These are phyloP conservation scores for Limnothrissa miodon DNA, from an alignment of 2,113 vertebrate genomes.

Conservation along the genomic window DNA sequence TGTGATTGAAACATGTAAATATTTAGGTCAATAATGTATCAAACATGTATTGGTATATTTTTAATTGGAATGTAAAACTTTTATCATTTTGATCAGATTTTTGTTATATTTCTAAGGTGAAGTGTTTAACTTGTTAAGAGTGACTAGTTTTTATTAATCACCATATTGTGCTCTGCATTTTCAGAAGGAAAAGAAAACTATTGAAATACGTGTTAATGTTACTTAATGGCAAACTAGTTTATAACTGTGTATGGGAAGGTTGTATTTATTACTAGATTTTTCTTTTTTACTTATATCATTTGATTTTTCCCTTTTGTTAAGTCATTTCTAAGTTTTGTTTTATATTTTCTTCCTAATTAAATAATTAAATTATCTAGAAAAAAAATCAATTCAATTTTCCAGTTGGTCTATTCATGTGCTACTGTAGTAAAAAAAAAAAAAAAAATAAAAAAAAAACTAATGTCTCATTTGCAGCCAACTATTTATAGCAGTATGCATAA, in stretches of 20 bases:
- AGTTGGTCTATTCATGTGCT: slow-evolving; percentile 98
- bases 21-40: slow-evolving; percentile 98
- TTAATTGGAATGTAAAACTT: slow-evolving; percentile 98
- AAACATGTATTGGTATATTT: slow-evolving; percentile 99
- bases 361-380: slow-evolving; percentile 90
- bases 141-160: slow-evolving; percentile 99
- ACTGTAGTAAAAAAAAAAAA: slow-evolving; percentile 87
- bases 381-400: slow-evolving; percentile 83
- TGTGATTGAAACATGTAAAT: slow-evolving; percentile 99
- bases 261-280: slow-evolving; percentile 99
- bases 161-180: slow-evolving; percentile 96
- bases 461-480: slow-evolving; percentile 99
- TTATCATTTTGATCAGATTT: slow-evolving; percentile 99
- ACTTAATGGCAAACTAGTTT: slow-evolving; percentile 99
- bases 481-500: slow-evolving; percentile 99
- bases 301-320: slow-evolving; percentile 85
- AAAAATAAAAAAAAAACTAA: too few relatives aligned
- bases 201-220: slow-evolving; percentile 98
- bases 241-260: slow-evolving; percentile 99
- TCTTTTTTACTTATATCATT: slow-evolving; percentile 95
- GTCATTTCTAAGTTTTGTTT: slow-evolving; percentile 99
- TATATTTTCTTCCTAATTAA: slow-evolving; percentile 97
- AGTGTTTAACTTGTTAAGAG: slow-evolving; percentile 92
- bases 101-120: slow-evolving; percentile 98
- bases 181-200: slow-evolving; percentile 91